phyloP scores from a whole-genome alignment of 1,140 invertebrate genomes.

The Drosophila burlai region DNA sequence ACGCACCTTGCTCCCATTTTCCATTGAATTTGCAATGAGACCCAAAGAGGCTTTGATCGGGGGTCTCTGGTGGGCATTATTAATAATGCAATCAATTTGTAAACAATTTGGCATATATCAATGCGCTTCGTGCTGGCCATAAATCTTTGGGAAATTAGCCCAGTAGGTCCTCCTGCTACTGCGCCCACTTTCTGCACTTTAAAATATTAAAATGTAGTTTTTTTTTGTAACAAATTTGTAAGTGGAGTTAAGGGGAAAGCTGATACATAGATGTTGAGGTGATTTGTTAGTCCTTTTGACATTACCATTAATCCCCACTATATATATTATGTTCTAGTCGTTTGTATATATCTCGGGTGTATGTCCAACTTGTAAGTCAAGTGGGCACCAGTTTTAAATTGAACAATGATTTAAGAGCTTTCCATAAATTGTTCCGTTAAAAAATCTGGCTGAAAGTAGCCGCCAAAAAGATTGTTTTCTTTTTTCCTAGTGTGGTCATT shows the following conservation, averaged over 20 bases:
- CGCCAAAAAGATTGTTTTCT: slow-evolving; percentile 16
- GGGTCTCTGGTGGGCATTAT: slow-evolving; percentile 67
- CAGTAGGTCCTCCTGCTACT: background rate
- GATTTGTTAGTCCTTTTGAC: background rate
- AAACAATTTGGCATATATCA: slow-evolving; percentile 83
- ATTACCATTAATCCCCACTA: background rate
- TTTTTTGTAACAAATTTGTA: background rate
- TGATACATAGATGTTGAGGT: background rate
- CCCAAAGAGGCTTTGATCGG: slow-evolving; percentile 42
- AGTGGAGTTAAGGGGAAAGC: background rate
- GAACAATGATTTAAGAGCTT: slow-evolving; percentile 13
- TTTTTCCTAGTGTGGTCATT: slow-evolving; percentile 51
- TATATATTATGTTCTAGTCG: background rate
- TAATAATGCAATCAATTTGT: slow-evolving; percentile 83
- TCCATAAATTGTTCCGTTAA: background rate
- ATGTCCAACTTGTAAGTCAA: background rate
- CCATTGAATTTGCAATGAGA: slow-evolving; percentile 64
- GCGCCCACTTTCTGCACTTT: slow-evolving; percentile 13
- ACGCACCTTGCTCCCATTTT: slow-evolving; percentile 33
- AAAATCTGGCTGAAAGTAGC: slow-evolving; percentile 4
- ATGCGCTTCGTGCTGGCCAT: slow-evolving; percentile 75
- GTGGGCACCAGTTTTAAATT: slow-evolving; percentile 10
- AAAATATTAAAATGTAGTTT: slow-evolving; percentile 27
- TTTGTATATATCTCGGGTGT: background rate
- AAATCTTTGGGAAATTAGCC: slow-evolving; percentile 76